Percentiles rank a stretch among this genome's conserved stretches.
Conservation (phyloP, 2,888 invertebrate genomes). For the Cheilosia soror region DNA sequence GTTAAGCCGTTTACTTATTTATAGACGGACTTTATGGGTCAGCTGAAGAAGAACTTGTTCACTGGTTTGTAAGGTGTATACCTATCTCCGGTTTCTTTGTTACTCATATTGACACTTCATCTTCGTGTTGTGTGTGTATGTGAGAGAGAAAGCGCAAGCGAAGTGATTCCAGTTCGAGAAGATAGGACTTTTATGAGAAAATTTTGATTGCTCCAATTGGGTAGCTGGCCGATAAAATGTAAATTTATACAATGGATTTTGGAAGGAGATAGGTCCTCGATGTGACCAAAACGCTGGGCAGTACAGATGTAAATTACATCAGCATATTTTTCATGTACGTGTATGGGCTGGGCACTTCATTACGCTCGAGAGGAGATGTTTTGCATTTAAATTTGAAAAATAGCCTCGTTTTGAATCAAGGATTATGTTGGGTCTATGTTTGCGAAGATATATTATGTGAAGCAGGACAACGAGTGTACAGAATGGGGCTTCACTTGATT, state of each 20-base stretch:
- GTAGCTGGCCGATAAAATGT: slow-evolving; percentile 16
- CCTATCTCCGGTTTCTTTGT: slow-evolving; percentile 22
- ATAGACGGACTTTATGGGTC: slow-evolving; percentile 46
- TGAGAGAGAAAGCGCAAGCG: neutral
- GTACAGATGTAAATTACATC: slow-evolving; percentile 15
- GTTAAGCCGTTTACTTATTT: slow-evolving; percentile 67
- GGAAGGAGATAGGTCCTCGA: neutral
- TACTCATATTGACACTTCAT: slow-evolving; percentile 49
- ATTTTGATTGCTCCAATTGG: slow-evolving; percentile 38
- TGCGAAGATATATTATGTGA: slow-evolving; percentile 14
- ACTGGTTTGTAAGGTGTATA: slow-evolving; percentile 44
- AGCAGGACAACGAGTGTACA: slow-evolving; percentile 12
- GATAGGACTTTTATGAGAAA: slow-evolving; percentile 28
- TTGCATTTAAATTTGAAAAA: slow-evolving; percentile 41
- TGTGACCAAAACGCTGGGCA: slow-evolving; percentile 1
- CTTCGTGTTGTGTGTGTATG: slow-evolving; percentile 15
- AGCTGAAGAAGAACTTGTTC: slow-evolving; percentile 47
- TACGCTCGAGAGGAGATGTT: slow-evolving; percentile 30
- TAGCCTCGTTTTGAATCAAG: slow-evolving; percentile 19
- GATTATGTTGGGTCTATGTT: slow-evolving; percentile 1
- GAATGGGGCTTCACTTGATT: slow-evolving; percentile 26
- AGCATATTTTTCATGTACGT: slow-evolving; percentile 38
- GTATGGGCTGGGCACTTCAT: slow-evolving; percentile 32
- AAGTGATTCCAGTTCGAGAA: too few species aligned
- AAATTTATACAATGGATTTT: slow-evolving; percentile 35